Conservation (phyloP, 2,113 vertebrate genomes). For the Axis porcinus region DNA sequence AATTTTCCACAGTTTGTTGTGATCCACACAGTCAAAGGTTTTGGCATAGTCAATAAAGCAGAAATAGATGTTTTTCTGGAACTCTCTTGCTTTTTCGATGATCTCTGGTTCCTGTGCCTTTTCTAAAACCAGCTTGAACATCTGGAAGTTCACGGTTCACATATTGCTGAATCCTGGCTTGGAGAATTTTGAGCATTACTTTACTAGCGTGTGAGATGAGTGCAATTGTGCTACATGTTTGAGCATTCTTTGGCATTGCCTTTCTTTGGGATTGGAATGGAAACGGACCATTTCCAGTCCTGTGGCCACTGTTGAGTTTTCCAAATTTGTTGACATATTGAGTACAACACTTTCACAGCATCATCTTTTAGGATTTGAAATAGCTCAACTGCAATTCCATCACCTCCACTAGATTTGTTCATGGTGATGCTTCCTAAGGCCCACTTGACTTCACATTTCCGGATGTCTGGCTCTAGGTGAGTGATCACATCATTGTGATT, state of each 20-base stretch:
- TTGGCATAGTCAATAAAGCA: neutral
- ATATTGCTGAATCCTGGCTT: neutral
- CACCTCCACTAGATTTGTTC: neutral
- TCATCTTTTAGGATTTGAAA: neutral
- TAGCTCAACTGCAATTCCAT: neutral
- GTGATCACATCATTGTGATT: neutral
- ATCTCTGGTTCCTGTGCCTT: neutral
- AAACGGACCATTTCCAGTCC: neutral
- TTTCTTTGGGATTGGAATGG: neutral
- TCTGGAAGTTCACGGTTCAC: neutral
- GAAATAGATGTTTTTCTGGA: neutral
- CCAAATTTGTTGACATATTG: neutral
- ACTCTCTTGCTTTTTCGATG: accelerated
- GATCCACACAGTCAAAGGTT: neutral
- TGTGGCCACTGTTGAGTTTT: neutral
- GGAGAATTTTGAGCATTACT: neutral
- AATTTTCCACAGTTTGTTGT: no score
- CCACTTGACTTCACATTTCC: neutral
- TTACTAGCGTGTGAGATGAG: neutral
- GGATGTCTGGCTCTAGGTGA: neutral
- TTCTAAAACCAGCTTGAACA: neutral
- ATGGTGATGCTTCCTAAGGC: neutral
- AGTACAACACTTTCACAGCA: neutral
- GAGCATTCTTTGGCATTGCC: neutral
- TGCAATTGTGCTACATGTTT: neutral